These are phyloP conservation scores for Hipparchia semele DNA, from an alignment of 2,888 invertebrate genomes.

Conservation along the genomic window DNA sequence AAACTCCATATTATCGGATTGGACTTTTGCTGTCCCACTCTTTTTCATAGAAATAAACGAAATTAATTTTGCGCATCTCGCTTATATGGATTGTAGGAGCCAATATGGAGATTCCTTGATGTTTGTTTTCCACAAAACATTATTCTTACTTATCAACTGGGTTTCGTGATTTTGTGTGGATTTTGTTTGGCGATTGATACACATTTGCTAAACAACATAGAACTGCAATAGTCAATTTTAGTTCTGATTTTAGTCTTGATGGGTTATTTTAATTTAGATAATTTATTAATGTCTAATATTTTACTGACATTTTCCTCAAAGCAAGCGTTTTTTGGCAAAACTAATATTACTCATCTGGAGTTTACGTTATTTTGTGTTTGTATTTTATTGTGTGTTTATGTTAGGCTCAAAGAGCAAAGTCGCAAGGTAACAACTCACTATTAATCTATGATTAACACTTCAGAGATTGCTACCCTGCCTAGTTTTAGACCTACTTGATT, in stretches of 20 bases:
- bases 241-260: background rate
- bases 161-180: conserved; percentile 48
- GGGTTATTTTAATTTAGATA: conserved; percentile 12
- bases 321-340: conserved; percentile 26
- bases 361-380: conserved; percentile 28
- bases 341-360: conserved; percentile 29
- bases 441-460: too few species aligned
- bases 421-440: too few species aligned
- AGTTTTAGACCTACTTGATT: too few species aligned
- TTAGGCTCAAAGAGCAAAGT: too few species aligned
- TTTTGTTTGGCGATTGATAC: conserved; percentile 15
- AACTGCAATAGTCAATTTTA: background rate
- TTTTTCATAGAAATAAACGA: background rate
- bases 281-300: conserved; percentile 3
- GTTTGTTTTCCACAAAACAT: conserved; percentile 43
- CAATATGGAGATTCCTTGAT: conserved; percentile 22
- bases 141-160: conserved; percentile 38
- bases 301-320: conserved; percentile 29
- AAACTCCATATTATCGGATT: background rate
- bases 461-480: too few species aligned
- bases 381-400: conserved; percentile 28
- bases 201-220: conserved; percentile 5
- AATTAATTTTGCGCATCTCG: background rate
- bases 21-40: background rate
- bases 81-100: background rate